A percentile compares a stretch with the other conserved stretches of the same genome.
Evolutionary conservation across 2,888 invertebrate genomes (phyloP).

Genomic region (Spilarctia lutea): DNA sequence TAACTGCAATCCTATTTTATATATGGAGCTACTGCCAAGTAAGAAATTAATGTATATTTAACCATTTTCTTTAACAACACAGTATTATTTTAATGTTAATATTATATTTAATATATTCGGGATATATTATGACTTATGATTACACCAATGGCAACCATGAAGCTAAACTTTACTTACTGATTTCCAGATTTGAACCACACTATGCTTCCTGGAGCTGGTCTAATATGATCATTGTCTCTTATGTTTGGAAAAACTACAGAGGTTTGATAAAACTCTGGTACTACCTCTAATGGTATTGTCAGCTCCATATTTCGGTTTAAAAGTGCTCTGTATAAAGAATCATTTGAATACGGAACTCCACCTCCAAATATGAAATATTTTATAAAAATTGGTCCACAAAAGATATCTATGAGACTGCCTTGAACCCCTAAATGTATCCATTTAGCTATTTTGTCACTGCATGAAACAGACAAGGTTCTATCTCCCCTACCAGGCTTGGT

Average conservation of each 20-base stretch:
- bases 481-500: constrained; percentile 97
- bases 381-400: constrained; percentile 90
- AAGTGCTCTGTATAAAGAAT: constrained; percentile 86
- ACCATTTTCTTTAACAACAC: no score
- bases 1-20: no score
- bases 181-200: constrained; percentile 66
- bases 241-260: constrained; percentile 61
- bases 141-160: background rate
- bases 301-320: constrained; percentile 65
- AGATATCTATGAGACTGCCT: constrained; percentile 91
- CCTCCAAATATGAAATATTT: constrained; percentile 90
- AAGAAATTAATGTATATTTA: no score
- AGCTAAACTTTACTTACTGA: constrained; percentile 54
- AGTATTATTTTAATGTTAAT: no score
- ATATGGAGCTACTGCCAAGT: no score
- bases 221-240: constrained; percentile 53
- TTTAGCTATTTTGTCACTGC: constrained; percentile 97
- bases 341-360: constrained; percentile 87
- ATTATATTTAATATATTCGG: no score
- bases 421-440: constrained; percentile 96
- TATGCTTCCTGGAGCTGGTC: constrained; percentile 73
- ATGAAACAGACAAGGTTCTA: constrained; percentile 95
- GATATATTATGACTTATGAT: background rate
- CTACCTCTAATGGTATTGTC: constrained; percentile 33
- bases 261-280: constrained; percentile 66